Percentiles rank a stretch among this genome's conserved stretches.
These are phyloP conservation scores for Phortica magna DNA, from an alignment of 2,888 invertebrate species.

Conservation along the genomic window DNA sequence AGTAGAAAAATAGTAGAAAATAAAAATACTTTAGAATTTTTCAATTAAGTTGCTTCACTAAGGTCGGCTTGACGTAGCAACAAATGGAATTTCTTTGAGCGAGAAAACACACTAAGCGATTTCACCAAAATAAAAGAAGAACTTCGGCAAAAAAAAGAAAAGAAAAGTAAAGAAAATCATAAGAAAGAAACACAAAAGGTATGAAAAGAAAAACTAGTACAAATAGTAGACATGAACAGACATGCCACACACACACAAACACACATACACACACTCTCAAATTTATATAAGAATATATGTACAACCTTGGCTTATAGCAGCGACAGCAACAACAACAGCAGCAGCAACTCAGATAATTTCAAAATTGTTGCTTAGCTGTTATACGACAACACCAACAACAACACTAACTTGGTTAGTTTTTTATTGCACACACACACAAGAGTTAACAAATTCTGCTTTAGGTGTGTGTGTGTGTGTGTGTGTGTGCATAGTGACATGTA, in stretches of 20 bases:
- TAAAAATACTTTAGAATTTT: conserved; percentile 61
- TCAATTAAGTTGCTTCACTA: conserved; percentile 61
- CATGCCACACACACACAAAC: background rate
- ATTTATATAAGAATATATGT: background rate
- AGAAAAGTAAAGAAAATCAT: background rate
- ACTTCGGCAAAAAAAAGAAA: background rate
- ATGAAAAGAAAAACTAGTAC: background rate
- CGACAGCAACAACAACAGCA: background rate
- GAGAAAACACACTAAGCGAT: conserved; percentile 5
- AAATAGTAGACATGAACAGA: background rate
- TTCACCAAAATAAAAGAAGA: background rate
- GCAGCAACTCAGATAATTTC: background rate
- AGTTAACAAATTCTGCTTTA: background rate
- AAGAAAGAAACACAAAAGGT: background rate
- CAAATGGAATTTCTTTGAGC: conserved; percentile 24
- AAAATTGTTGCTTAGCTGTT: background rate
- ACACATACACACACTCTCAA: no score
- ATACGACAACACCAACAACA: background rate
- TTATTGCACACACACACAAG: background rate
- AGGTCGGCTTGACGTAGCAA: conserved; percentile 22
- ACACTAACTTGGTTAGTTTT: background rate
- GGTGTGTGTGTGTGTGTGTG: background rate
- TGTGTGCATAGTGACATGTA: no score
- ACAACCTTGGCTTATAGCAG: background rate
- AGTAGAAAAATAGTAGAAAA: conserved; percentile 49